Conservation (phyloP, 1,140 invertebrate genomes). For the Musca domestica region DNA sequence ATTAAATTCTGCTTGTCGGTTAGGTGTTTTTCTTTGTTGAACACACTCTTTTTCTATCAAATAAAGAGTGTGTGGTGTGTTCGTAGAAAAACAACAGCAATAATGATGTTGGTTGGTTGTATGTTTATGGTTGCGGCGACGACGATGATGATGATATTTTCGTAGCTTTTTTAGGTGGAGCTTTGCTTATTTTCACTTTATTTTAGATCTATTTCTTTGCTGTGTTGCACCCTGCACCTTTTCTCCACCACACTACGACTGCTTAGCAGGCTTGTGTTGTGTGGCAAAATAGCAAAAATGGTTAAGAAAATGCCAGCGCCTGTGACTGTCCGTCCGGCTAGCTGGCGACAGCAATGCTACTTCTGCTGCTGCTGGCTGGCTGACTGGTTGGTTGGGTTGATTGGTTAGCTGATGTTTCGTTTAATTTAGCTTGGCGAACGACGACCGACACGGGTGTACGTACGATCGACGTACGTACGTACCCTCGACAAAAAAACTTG, state of each 20-base stretch:
- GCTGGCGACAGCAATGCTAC: too few species aligned
- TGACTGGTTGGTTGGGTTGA: constrained; percentile 4
- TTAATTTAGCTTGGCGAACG: constrained; percentile 9
- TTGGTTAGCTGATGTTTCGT: background rate
- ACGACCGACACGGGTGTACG: constrained; percentile 13
- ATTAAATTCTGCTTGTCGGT: background rate
- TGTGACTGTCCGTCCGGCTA: too few species aligned
- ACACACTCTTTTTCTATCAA: background rate
- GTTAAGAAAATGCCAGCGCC: constrained; percentile 6
- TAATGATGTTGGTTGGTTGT: too few species aligned
- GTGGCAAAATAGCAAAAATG: constrained; percentile 6
- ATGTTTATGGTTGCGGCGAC: too few species aligned
- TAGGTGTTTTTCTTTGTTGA: background rate
- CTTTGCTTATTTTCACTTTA: constrained; percentile 12
- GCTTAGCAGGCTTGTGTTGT: background rate
- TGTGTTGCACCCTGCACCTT: constrained; percentile 5
- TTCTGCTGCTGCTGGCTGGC: background rate
- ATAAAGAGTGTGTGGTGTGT: constrained; percentile 2
- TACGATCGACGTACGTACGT: constrained; percentile 21
- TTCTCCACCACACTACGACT: background rate
- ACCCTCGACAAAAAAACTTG: background rate
- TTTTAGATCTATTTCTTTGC: constrained; percentile 18
- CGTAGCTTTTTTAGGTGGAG: constrained; percentile 14
- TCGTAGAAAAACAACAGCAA: too few species aligned
- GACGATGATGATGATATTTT: constrained; percentile 5